Percentiles rank a stretch among this genome's conserved stretches.
Evolutionary conservation across 2,113 vertebrate genomes (phyloP).

Genomic region (Hypocryptadius cinnamomeus): DNA sequence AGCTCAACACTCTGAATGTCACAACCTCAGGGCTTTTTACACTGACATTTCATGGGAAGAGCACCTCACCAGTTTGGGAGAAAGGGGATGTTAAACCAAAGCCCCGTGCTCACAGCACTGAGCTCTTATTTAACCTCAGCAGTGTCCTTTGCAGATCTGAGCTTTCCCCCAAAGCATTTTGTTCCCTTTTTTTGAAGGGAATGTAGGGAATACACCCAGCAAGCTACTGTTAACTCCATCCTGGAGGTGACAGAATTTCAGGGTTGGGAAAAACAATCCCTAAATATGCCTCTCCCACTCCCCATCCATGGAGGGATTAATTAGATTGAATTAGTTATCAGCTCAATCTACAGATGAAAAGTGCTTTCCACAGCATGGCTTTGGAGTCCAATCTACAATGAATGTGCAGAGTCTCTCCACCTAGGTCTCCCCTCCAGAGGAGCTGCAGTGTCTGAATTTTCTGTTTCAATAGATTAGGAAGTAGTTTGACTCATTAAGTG

Average conservation of each 20-base stretch:
- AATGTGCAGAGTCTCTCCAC: background rate
- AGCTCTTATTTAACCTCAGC: background rate
- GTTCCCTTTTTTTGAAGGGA: background rate
- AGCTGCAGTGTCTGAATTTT: background rate
- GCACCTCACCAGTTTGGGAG: background rate
- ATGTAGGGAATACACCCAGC: background rate
- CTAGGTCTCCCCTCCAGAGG: background rate
- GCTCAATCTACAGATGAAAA: background rate
- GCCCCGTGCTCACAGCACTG: accelerated
- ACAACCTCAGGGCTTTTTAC: background rate
- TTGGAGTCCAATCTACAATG: background rate
- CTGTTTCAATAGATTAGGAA: background rate
- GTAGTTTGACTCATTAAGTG: background rate
- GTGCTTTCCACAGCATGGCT: background rate
- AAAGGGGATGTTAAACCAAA: background rate
- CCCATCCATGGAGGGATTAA: background rate
- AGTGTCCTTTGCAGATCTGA: background rate
- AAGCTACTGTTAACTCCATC: background rate
- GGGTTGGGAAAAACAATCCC: background rate
- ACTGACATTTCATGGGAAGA: background rate
- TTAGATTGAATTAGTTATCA: background rate
- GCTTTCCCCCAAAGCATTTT: background rate
- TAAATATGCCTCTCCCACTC: background rate
- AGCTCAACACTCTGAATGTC: background rate
- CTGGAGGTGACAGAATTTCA: background rate